Evolutionary conservation across 2,797 vertebrate species (phyloP), one percentile per base, ranked within the genome.

Genomic region (Luscinia megarhynchos): DNA sequence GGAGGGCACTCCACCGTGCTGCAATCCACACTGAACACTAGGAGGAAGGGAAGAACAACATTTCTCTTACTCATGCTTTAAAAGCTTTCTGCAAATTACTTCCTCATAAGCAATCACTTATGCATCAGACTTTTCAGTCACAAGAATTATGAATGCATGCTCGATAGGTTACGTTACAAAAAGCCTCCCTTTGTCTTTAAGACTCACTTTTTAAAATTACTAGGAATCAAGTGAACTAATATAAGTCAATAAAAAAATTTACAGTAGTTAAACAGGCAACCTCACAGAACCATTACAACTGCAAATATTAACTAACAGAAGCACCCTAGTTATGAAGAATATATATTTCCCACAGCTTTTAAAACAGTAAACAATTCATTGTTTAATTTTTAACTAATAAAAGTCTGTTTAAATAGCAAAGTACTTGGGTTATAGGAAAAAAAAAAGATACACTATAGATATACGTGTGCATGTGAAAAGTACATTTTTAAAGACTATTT

Each of bases 1-100:
- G 98, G 97, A 84, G 98, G 98, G 77, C 99, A 99, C 86, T 99
- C 98, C 50, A 99, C 99, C 7, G 98, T 99, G 97, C 98, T 99
- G 97, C 99, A 99, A 92, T 99, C 98, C 97, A 99, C 98, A 58
- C 98, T 99, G 97, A 98, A 99, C 90, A 99, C 98, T 99, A 84
- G 9, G 92, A 96, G 77, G 75, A 93, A 95, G 51, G 45, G 67
- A 94, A 96, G 93, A 88, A 95, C 58, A 96, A 91, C 92, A 84
- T 68, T 59, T 64, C 34, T 57, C 91, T 91, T 83, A 84, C n/a
- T 72, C 29, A 79, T 51, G 51, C 36, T 81, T 93, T 74, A 67
- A 24, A 54, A 96, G 77, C 6, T 76, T 70, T 74, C 54, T 67
- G 22, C 12, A 79, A 74, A 74, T 75, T 54, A 55, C 40, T 79